Evolutionary conservation across 1,140 invertebrate genomes (phyloP), one percentile per base, ranked within the genome.

Genomic region (Bombyx mandarina): DNA sequence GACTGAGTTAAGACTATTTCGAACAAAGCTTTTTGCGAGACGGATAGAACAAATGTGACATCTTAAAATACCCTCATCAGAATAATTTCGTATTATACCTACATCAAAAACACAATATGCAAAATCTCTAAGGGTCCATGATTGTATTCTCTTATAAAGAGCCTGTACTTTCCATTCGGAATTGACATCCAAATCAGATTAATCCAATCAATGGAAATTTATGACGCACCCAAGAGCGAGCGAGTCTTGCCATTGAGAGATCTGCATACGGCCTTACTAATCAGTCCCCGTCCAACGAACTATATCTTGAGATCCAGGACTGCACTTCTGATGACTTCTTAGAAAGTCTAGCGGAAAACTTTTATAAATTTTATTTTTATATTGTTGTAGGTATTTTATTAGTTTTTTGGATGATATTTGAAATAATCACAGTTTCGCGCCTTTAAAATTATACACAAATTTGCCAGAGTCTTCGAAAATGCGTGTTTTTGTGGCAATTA

Each of bases 121-220:
- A 77, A 77, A 67, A 49, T 54, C 61, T 72, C 64, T 65, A 65
- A 71, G 64, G 67, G 55, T 65, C 67, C 77, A 73, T 79, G 75
- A 81, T 76, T 75, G 79, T 81, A 79, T 86, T 86, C 74, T 78
- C 67, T 81, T 82, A 80, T 78, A 82, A 78, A 83, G 71, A 79
- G 71, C 73, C 71, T 79, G 76, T 78, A 77, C 80, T 79, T 80
- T 82, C 75, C 75, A 69, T 75, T 71, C 78, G 82, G 84, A 84
- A 79, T 84, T 87, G 84, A 88, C 87, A 83, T 81, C 73, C 83
- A 88, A 87, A 89, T 89, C 87, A 88, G 87, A 89, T 89, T 89
- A 89, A 84, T 86, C 85, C 86, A 87, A 88, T 88, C 85, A 88
- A 87, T 87, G 82, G 74, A 79, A 87, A 89, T 89, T 88, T 89